Evolutionary conservation across 2,888 invertebrate species (phyloP).

Genomic region (Strigamia maritima): DNA sequence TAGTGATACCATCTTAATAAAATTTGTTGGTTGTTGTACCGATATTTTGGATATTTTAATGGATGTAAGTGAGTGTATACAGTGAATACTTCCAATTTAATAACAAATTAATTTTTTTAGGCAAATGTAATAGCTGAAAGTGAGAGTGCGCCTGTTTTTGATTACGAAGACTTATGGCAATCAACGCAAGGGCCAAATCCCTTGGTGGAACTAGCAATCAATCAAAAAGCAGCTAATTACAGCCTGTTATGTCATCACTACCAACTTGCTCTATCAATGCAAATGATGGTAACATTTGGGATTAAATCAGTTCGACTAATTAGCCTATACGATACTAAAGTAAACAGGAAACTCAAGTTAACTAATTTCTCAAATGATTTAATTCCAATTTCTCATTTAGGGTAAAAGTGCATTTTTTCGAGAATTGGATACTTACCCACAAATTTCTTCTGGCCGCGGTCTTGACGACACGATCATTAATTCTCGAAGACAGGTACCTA

Average conservation of each 20-base stretch:
- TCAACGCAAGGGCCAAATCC: constrained; percentile 55
- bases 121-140: constrained; percentile 47
- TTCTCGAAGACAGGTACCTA: constrained; percentile 58
- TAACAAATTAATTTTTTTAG: constrained; percentile 35
- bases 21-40: constrained; percentile 55
- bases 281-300: constrained; percentile 74
- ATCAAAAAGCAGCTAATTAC: constrained; percentile 70
- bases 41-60: constrained; percentile 60
- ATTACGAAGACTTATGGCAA: constrained; percentile 51
- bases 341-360: constrained; percentile 45
- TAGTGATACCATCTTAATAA: constrained; percentile 49
- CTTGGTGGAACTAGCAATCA: constrained; percentile 72
- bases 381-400: constrained; percentile 45
- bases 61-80: constrained; percentile 53
- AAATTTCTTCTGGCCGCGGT: constrained; percentile 60
- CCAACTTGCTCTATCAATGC: constrained; percentile 71
- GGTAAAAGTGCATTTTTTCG: constrained; percentile 52
- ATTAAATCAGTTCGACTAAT: constrained; percentile 65
- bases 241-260: constrained; percentile 75
- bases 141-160: constrained; percentile 52
- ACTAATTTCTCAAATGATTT: not conserved
- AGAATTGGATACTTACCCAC: constrained; percentile 55
- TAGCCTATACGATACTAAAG: constrained; percentile 74
- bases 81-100: not conserved
- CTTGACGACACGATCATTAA: constrained; percentile 67